Evolutionary conservation across 2,888 invertebrate genomes (phyloP).

Genomic region (Oegoconia quadripuncta): DNA sequence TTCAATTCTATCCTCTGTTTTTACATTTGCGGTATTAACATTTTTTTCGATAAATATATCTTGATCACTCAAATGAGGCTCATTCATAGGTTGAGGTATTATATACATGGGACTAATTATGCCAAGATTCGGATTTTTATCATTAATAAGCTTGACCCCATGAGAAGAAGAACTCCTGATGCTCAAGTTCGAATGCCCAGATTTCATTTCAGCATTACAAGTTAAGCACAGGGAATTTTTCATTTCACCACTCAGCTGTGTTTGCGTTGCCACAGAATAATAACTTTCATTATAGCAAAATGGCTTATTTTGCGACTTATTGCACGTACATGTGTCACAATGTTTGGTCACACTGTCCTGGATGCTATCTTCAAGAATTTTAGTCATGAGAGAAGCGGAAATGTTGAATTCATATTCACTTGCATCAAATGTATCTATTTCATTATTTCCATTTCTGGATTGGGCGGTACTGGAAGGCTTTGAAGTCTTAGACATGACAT

Average conservation of each 20-base stretch:
- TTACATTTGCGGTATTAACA: constrained; percentile 33
- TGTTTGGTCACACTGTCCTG: constrained; percentile 89
- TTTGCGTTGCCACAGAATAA: constrained; percentile 83
- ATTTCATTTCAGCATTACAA: constrained; percentile 80
- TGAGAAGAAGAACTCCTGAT: constrained; percentile 61
- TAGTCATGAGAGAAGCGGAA: constrained; percentile 94
- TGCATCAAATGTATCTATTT: constrained; percentile 74
- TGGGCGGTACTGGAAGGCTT: constrained; percentile 64
- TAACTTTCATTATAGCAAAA: constrained; percentile 76
- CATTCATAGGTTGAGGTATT: constrained; percentile 42
- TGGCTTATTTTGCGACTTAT: constrained; percentile 73
- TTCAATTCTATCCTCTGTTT: constrained; percentile 35
- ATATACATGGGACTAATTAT: constrained; percentile 52
- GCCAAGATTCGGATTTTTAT: constrained; percentile 41
- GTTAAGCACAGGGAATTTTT: constrained; percentile 78
- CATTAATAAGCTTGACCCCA: constrained; percentile 52
- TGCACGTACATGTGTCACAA: constrained; percentile 90
- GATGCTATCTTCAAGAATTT: constrained; percentile 92
- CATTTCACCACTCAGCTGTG: constrained; percentile 67
- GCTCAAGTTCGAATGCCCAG: constrained; percentile 60
- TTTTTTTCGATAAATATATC: constrained; percentile 29
- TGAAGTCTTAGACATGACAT: constrained; percentile 81
- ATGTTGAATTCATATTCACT: constrained; percentile 84
- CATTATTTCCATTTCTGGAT: constrained; percentile 57
- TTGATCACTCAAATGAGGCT: constrained; percentile 26